A percentile compares a stretch with the other conserved stretches of the same genome.
These are phyloP conservation scores for Grantiella picta DNA, from an alignment of 2,113 vertebrate genomes.

Conservation along the genomic window DNA sequence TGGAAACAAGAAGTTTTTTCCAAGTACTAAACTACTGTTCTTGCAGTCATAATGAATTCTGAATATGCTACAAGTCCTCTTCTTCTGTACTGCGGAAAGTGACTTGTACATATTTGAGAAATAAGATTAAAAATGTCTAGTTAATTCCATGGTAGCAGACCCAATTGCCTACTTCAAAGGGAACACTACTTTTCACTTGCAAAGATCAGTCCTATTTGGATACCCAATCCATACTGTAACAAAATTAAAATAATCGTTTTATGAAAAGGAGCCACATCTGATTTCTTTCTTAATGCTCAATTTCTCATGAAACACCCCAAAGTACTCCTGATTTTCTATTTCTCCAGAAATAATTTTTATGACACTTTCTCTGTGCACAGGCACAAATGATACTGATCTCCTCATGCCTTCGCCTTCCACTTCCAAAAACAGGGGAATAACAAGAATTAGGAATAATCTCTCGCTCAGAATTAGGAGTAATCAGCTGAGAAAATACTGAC, in stretches of 20 bases:
- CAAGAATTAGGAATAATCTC: background rate
- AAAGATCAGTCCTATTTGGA: background rate
- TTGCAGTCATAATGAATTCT: background rate
- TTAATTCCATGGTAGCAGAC: background rate
- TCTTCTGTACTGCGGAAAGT: background rate
- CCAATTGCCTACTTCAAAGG: background rate
- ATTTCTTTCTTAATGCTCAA: background rate
- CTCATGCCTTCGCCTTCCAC: background rate
- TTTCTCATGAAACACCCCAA: background rate
- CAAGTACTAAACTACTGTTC: background rate
- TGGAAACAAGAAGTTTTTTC: background rate
- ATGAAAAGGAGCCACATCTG: background rate
- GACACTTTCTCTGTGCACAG: background rate
- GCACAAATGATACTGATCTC: background rate
- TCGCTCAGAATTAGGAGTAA: background rate
- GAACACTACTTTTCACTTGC: background rate
- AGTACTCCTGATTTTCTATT: background rate
- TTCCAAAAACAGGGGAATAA: background rate
- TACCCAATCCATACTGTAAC: background rate
- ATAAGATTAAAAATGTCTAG: background rate
- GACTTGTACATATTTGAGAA: background rate
- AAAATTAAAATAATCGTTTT: background rate
- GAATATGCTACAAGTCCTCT: background rate
- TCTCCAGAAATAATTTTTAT: background rate
- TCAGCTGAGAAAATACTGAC: background rate